Conservation (phyloP, 2,888 invertebrate genomes). For the Serripes groenlandicus region DNA sequence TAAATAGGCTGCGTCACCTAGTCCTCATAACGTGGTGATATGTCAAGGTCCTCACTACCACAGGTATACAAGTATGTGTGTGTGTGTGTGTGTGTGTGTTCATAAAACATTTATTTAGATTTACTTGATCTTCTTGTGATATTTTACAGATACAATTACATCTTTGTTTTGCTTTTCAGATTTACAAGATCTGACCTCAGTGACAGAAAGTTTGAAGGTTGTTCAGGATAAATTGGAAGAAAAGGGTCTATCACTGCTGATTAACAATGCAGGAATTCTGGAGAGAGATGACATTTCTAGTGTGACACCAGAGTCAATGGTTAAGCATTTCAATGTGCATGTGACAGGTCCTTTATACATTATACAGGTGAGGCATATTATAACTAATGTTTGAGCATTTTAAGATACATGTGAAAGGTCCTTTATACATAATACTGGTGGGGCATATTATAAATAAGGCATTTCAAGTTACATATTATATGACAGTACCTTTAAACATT, state of each 20-base stretch:
- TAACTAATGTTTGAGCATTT: neutral
- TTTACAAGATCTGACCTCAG: neutral
- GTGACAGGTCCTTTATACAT: neutral
- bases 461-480: too few relatives aligned
- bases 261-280: conserved; percentile 94
- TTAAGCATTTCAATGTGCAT: conserved; percentile 35
- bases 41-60: too few relatives aligned
- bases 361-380: neutral
- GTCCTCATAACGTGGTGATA: too few relatives aligned
- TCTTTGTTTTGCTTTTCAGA: too few relatives aligned
- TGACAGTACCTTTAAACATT: too few relatives aligned
- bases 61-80: too few relatives aligned
- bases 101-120: too few relatives aligned
- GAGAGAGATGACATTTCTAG: conserved; percentile 22
- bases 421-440: neutral
- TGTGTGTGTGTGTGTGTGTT: too few relatives aligned
- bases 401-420: neutral
- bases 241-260: conserved; percentile 93
- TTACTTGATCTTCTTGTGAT: too few relatives aligned
- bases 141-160: too few relatives aligned
- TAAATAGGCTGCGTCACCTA: too few relatives aligned
- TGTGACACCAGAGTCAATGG: conserved; percentile 58
- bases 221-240: conserved; percentile 78
- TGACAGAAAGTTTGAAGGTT: neutral
- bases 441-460: too few relatives aligned